Conservation (phyloP, 2,113 vertebrate species). For the Sceloporus undulatus region DNA sequence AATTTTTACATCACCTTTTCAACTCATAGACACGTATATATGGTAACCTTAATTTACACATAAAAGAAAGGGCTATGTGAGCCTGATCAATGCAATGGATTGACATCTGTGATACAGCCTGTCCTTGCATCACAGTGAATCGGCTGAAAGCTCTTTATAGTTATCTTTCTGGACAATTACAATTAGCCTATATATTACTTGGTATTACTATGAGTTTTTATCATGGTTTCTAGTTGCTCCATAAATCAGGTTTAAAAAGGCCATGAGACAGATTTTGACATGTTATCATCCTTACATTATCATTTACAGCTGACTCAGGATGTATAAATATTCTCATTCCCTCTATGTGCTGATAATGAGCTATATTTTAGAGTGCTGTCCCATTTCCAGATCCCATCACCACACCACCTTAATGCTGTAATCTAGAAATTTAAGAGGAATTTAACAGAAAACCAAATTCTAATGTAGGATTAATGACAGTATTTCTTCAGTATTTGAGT, state of each 20-base stretch:
- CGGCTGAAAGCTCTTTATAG: neutral
- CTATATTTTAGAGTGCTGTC: neutral
- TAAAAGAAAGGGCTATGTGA: neutral
- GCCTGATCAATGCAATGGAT: neutral
- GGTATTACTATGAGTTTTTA: neutral
- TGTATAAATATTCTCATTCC: neutral
- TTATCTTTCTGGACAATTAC: neutral
- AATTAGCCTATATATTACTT: constrained; percentile 13
- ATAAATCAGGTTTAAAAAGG: neutral
- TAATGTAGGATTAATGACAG: constrained; percentile 19
- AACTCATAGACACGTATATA: neutral
- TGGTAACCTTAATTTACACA: neutral
- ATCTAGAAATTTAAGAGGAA: neutral
- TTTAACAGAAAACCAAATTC: neutral
- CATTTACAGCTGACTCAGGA: constrained; percentile 1
- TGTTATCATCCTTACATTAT: neutral
- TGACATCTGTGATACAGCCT: neutral
- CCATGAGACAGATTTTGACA: neutral
- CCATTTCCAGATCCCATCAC: neutral
- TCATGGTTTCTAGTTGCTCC: neutral
- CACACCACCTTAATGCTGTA: accelerated
- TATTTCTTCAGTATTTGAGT: constrained; percentile 32
- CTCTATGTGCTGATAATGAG: constrained; percentile 2
- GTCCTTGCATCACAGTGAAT: neutral
- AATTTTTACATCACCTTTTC: too few relatives aligned